Conservation (phyloP, 1,140 invertebrate genomes). For the Drosophila ercepeae region DNA sequence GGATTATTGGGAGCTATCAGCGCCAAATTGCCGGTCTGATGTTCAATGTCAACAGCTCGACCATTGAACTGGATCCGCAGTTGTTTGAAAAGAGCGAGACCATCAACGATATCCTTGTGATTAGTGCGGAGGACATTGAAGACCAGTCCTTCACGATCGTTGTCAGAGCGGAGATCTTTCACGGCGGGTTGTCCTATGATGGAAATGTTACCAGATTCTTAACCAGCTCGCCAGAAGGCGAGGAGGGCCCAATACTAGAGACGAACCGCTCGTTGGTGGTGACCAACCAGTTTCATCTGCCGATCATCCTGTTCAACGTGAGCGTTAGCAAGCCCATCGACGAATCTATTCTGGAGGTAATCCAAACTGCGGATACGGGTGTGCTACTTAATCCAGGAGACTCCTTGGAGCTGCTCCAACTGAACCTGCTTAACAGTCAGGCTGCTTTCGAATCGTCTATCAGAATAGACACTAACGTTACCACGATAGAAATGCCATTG, state of each 20-base stretch:
- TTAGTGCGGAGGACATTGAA: conserved; percentile 20
- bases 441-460: conserved; percentile 51
- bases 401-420: conserved; percentile 50
- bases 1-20: conserved; percentile 56
- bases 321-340: conserved; percentile 50
- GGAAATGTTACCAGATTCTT: conserved; percentile 66
- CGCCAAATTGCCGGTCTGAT: conserved; percentile 61
- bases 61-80: conserved; percentile 60
- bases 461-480: conserved; percentile 69
- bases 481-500: conserved; percentile 60
- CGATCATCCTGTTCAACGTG: conserved; percentile 57
- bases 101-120: conserved; percentile 56
- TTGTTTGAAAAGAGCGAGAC: conserved; percentile 54
- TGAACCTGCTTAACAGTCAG: conserved; percentile 52
- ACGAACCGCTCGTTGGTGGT: conserved; percentile 53
- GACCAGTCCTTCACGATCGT: conserved; percentile 54
- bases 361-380: conserved; percentile 70
- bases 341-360: conserved; percentile 43
- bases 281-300: conserved; percentile 63
- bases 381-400: conserved; percentile 65
- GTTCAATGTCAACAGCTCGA: conserved; percentile 56
- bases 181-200: conserved; percentile 61
- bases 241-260: conserved; percentile 22
- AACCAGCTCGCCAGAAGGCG: conserved; percentile 21
- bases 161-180: conserved; percentile 71